Evolutionary conservation across 2,113 vertebrate genomes (phyloP), one percentile per base, ranked within the genome.

Genomic region (Sprattus sprattus): DNA sequence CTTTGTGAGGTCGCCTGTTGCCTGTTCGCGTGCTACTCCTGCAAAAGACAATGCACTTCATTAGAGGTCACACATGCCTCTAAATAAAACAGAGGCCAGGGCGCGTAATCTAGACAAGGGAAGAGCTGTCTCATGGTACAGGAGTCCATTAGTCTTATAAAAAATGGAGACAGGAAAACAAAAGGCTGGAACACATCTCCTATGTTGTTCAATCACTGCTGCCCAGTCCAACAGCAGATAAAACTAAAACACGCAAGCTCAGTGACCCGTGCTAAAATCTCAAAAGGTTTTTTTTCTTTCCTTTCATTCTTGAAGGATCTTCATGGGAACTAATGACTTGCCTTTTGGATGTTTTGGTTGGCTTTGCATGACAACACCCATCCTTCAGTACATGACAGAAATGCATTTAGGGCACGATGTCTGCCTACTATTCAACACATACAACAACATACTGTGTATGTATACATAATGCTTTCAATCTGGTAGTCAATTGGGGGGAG

Each of bases 61-160:
- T 87, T 83, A 75, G 44, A 88, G 85, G 85, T 89, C 88, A 85
- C 83, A 32, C 87, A 88, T 83, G 83, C 82, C 91, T 92, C 93
- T 94, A 95, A 95, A 95, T 95, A 95, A 93, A 91, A 50, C 86
- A 92, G 86, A 84, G 91, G 85, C 83, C 15, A 82, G 47, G 81
- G 81, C 90, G 88, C 83, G 89, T 89, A 90, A 90, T 91, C 91
- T 91, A 85, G 93, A 91, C 88, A 82, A 86, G 88, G 46, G 75
- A 81, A 92, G 86, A 93, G 81, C 82, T 82, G 85, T 86, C 86
- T 85, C 16, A 86, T 45, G 52, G 83, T 82, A 84, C 80, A 85
- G 88, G 85, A 94, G 91, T 94, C 92, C 93, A 95, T 95, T 95
- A 95, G 92, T 88, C 92, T 94, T 93, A 94, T 94, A 94, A 94